A percentile compares a stretch with the other conserved stretches of the same genome.
Evolutionary conservation across 2,113 vertebrate species (phyloP).

Genomic region (Pampusana beccarii): DNA sequence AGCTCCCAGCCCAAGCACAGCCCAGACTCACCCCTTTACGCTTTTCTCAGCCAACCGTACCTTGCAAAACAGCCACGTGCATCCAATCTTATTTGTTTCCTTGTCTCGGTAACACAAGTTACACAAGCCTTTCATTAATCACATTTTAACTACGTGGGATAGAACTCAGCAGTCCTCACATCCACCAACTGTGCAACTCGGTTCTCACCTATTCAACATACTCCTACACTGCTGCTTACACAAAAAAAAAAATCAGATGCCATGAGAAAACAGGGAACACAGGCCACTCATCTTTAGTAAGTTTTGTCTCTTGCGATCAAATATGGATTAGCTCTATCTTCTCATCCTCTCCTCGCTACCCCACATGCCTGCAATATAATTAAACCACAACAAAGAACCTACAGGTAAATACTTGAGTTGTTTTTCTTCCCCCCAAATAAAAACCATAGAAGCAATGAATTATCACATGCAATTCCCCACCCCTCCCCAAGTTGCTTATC

Average conservation of each 20-base stretch:
- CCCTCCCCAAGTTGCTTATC: not conserved
- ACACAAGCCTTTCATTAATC: constrained; percentile 41
- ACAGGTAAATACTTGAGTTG: constrained; percentile 16
- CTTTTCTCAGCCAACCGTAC: not conserved
- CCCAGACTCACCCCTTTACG: not conserved
- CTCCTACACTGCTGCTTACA: constrained; percentile 42
- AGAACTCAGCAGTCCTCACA: not conserved
- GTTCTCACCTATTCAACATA: constrained; percentile 48
- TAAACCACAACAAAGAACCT: constrained; percentile 40
- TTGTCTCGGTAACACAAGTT: not conserved
- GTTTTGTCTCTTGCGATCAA: constrained; percentile 24
- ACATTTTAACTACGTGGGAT: constrained; percentile 37
- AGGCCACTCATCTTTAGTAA: constrained; percentile 37
- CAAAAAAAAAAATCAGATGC: not conserved
- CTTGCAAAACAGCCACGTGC: not conserved
- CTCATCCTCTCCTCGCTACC: not conserved
- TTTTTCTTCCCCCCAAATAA: not conserved
- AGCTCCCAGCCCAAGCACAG: not conserved
- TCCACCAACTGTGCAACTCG: not conserved
- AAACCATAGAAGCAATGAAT: not conserved
- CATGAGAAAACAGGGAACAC: constrained; percentile 39
- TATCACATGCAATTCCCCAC: not conserved
- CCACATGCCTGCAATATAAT: constrained; percentile 9
- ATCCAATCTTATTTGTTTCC: not conserved
- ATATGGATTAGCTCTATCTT: constrained; percentile 15